Base-by-base conservation (phyloP, 2,113 vertebrate species). In the Zosterops borbonicus region DNA sequence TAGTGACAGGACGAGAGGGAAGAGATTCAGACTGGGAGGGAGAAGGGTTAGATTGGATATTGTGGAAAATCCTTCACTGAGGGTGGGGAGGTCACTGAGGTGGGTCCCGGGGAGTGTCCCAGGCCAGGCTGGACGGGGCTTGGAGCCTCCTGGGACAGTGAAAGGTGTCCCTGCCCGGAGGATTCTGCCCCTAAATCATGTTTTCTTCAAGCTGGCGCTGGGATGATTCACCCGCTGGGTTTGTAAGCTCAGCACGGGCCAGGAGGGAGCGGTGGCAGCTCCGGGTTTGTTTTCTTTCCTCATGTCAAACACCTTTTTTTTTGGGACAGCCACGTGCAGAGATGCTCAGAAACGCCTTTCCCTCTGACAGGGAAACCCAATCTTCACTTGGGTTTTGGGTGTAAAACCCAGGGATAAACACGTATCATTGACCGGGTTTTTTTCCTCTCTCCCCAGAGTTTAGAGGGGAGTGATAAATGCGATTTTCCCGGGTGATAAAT, bases 401-500 rank as follows among this genome's bases (percentile, higher is more conserved):
- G 11, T 23, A n/a, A 76, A 60, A 6, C 25, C 33, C 47, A 16
- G 28, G 33, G 50, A 19, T 28, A 22, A 29, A n/a, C 28, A 1
- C 21, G 0, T 1, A 0, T 2, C 8, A 18, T 6, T 4, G 13
- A 6, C 4, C 1, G 4, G 27, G 2, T 25, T 33, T 5, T 28
- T 14, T 4, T 5, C 18, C 46, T 4, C 9, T 24, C 47, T 35
- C 33, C 50, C 8, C 14, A 0, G 49, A 3, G 82, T 41, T 85
- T 28, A 8, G 0, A 15, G 20, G 25, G 62, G 6, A 10, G 1
- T 7, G n/a, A n/a, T 12, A 25, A 46, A 37, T 2, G 80, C 14
- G 53, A 37, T n/a, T 2, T 11, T 49, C 3, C 62, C 5, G 16
- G 82, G 6, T 12, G 92, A n/a, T 12, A 25, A 46, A 37, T 2